Percentiles rank a stretch among this genome's conserved stretches.
Conservation (phyloP, 2,797 vertebrate genomes). For the Catharus ustulatus region DNA sequence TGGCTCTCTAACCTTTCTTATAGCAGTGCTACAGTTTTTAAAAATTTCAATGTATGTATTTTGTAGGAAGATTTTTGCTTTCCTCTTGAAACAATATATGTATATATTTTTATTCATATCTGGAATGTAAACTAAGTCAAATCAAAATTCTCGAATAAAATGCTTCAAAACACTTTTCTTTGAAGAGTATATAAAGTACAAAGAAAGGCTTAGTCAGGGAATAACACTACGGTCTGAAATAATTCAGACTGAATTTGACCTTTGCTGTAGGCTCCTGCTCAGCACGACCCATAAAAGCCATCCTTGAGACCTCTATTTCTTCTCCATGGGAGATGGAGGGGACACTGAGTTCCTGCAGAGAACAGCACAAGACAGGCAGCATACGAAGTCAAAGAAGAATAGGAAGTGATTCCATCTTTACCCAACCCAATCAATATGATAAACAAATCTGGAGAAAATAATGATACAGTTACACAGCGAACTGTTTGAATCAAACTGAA, state of each 20-base stretch:
- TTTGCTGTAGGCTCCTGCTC: neutral
- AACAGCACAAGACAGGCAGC: neutral
- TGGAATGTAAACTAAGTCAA: neutral
- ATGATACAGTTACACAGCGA: neutral
- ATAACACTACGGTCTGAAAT: neutral
- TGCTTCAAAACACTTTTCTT: neutral
- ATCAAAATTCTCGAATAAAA: neutral
- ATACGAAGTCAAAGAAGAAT: neutral
- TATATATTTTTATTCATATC: neutral
- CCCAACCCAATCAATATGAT: neutral
- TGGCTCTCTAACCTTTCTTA: neutral
- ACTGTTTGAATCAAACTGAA: neutral
- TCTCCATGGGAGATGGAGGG: neutral
- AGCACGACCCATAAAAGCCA: neutral
- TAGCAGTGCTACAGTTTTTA: accelerated
- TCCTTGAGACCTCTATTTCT: neutral
- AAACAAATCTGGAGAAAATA: neutral
- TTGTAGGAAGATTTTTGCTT: neutral
- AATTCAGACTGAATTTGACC: neutral
- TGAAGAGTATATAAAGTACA: neutral
- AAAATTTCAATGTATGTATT: neutral
- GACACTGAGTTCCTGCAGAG: neutral
- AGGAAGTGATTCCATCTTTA: neutral
- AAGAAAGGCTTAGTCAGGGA: neutral
- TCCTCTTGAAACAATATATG: neutral